Evolutionary conservation across 2,888 invertebrate genomes (phyloP).

Genomic region (Cremastinae sp.): DNA sequence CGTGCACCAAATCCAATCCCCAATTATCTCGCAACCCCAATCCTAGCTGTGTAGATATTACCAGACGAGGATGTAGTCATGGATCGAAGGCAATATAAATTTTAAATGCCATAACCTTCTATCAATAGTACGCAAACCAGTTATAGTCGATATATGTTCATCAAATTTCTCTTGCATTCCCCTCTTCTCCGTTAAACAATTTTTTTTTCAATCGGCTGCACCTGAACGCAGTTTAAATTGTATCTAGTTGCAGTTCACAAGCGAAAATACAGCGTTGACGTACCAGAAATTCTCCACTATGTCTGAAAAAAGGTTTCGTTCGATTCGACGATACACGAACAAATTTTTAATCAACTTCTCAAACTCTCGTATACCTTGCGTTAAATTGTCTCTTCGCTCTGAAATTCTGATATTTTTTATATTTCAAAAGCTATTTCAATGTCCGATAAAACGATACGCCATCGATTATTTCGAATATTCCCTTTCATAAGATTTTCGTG

Average conservation of each 20-base stretch:
- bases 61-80: conserved; percentile 7
- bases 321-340: conserved; percentile 66
- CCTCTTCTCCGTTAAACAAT: not conserved
- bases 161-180: conserved; percentile 1
- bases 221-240: not conserved
- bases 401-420: too few species aligned
- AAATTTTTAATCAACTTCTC: conserved; percentile 71
- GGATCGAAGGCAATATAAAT: conserved; percentile 6
- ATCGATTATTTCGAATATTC: not conserved
- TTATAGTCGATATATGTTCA: conserved; percentile 15
- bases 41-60: conserved; percentile 25
- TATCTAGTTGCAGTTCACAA: too few species aligned
- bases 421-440: too few species aligned
- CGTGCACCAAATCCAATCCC: conserved; percentile 76
- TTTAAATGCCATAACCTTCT: conserved; percentile 23
- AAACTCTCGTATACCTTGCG: too few species aligned
- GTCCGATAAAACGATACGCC: too few species aligned
- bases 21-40: conserved; percentile 69
- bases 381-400: too few species aligned
- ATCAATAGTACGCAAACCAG: conserved; percentile 17
- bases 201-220: not conserved
- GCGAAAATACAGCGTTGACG: too few species aligned
- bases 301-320: conserved; percentile 62
- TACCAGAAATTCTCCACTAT: too few species aligned
- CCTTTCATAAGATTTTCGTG: not conserved